Evolutionary conservation across 2,797 vertebrate species (phyloP), one percentile per base, ranked within the genome.

Genomic region (Capromys pilorides): DNA sequence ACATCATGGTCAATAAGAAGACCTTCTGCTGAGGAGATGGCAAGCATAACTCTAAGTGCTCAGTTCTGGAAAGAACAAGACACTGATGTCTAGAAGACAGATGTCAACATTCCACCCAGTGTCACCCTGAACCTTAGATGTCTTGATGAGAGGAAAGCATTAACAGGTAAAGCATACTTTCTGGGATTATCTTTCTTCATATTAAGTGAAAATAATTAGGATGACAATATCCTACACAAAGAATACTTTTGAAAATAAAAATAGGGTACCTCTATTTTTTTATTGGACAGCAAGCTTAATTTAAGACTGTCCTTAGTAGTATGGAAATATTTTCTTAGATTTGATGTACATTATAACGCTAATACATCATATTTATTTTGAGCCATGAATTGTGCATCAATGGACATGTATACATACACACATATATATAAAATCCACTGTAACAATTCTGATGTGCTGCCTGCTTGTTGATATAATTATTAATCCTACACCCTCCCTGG

Each of bases 361-460:
- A 33, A 73, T 36, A n/a, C 0, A 16, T 85, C 49, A 69, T 2
- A 45, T 31, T 22, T 69, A 28, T 78, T 87, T 31, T 66, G 19
- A 87, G 21, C 33, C 62, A 61, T 21, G 69, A 41, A 80, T 16
- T 31, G 45, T 73, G 62, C 61, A 1, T 11, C 64, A 64, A 36
- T 0, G 16, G 28, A 39, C 2, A 61, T 0, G 22, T 4, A 31
- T 28, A 51, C 16, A 78, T 1, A 1, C 26, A 19, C 41, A 78
- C 7, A 24, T 24, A 51, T 28, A 51, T 6, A 21, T 51, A 19
- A 19, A 75, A 67, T 67, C 9, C 12, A 39, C 11, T 49, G 39
- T 26, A 31, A 67, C 79, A 80, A 41, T 10, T 3, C 4, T 54
- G 3, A 5, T 3, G 28, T 0, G 1, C 57, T 49, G n/a, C 4